These are phyloP conservation scores for Oenanthe melanoleuca DNA, from an alignment of 2,113 vertebrate genomes.

Conservation along the genomic window DNA sequence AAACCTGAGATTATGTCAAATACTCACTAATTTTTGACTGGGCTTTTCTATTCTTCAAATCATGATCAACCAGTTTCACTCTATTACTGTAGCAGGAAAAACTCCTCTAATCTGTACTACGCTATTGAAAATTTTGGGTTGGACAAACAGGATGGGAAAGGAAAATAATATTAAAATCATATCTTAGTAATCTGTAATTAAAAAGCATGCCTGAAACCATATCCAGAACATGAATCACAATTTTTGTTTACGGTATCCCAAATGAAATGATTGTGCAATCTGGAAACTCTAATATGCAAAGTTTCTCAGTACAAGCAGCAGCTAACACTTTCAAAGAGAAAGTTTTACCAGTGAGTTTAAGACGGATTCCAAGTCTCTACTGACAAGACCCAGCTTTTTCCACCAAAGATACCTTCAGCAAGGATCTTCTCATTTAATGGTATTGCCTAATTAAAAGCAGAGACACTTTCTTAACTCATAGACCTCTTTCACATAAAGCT, in stretches of 20 bases:
- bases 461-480: not conserved
- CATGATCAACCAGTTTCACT: not conserved
- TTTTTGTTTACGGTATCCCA: not conserved
- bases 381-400: not conserved
- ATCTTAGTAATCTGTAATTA: not conserved
- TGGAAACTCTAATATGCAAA: not conserved
- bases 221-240: not conserved
- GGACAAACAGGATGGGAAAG: not conserved
- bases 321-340: not conserved
- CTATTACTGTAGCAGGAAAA: not conserved
- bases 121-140: not conserved
- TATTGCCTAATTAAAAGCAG: not conserved
- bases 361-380: not conserved
- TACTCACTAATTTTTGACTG: not conserved
- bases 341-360: not conserved
- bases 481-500: not conserved
- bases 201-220: not conserved
- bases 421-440: not conserved
- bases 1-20: not conserved
- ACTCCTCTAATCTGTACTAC: fast-evolving
- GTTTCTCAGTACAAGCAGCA: not conserved
- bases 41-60: not conserved
- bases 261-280: not conserved
- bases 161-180: not conserved
- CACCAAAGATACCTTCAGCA: not conserved